These are phyloP conservation scores for Malthinus seriepunctatus DNA, from an alignment of 2,888 invertebrate species.

Conservation along the genomic window DNA sequence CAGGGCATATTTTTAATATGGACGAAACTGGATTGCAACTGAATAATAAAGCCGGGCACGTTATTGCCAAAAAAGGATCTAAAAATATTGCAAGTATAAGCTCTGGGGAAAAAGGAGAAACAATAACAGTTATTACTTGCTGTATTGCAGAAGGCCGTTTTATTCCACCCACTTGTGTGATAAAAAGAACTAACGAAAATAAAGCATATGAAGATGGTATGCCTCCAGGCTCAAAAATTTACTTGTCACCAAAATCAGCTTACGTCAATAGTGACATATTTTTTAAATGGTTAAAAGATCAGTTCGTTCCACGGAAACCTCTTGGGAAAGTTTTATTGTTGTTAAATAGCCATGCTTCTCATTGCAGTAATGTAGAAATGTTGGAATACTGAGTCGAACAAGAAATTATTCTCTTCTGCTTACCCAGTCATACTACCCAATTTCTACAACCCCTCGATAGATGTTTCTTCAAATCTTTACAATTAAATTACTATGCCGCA, in stretches of 20 bases:
- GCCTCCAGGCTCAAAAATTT: too few relatives aligned
- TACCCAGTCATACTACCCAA: background rate
- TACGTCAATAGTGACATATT: conserved; percentile 34
- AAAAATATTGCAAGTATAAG: too few relatives aligned
- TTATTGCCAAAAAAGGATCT: too few relatives aligned
- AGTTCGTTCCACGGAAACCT: conserved; percentile 14
- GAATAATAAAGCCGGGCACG: conserved; percentile 35
- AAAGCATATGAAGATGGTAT: conserved; percentile 29
- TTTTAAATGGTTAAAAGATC: conserved; percentile 32
- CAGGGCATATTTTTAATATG: background rate
- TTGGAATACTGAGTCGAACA: background rate
- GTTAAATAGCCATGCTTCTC: conserved; percentile 10
- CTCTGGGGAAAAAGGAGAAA: too few relatives aligned
- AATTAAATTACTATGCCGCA: too few relatives aligned
- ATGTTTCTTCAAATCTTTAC: background rate
- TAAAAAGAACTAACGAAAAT: conserved; percentile 35
- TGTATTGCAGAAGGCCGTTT: too few relatives aligned
- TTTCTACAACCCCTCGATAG: conserved; percentile 23
- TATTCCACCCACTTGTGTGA: conserved; percentile 34
- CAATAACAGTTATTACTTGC: too few relatives aligned
- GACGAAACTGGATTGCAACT: conserved; percentile 13
- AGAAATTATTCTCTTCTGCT: too few relatives aligned
- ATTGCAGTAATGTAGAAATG: conserved; percentile 20
- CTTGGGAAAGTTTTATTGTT: conserved; percentile 17
- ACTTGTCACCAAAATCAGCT: too few relatives aligned